Conservation (phyloP, 2,113 vertebrate genomes). For the Illadopsis cleaveri region DNA sequence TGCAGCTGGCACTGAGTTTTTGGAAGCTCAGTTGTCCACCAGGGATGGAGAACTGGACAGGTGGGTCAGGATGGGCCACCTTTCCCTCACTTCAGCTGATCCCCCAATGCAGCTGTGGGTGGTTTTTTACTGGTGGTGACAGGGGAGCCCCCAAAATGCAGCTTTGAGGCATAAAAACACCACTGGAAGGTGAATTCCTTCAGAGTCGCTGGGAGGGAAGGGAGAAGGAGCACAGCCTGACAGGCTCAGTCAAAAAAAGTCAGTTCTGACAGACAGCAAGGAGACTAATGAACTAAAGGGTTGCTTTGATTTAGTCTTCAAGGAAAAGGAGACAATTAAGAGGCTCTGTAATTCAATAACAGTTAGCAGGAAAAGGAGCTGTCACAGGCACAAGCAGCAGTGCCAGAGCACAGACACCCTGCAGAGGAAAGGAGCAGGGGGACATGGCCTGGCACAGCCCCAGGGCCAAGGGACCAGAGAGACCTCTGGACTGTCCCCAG, state of each 20-base stretch:
- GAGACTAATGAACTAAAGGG: constrained; percentile 31
- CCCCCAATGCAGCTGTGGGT: fast-evolving
- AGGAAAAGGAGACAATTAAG: constrained; percentile 47
- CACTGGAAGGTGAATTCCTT: neutral
- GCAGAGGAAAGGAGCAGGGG: neutral
- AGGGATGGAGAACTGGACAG: neutral
- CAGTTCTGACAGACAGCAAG: constrained; percentile 36
- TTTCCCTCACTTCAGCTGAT: fast-evolving
- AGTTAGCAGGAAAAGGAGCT: constrained; percentile 33
- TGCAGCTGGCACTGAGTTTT: neutral
- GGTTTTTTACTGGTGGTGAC: fast-evolving
- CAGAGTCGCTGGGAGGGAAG: neutral
- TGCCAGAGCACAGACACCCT: neutral
- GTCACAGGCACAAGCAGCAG: neutral
- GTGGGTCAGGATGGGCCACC: neutral
- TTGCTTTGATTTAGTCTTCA: constrained; percentile 63
- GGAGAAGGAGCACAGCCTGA: neutral
- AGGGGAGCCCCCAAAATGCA: neutral
- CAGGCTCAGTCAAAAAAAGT: constrained; percentile 45
- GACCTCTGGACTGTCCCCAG: neutral
- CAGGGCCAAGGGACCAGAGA: neutral
- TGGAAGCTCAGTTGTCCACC: neutral
- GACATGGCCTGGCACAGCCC: neutral
- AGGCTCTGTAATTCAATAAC: constrained; percentile 42
- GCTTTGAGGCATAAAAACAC: neutral